A percentile compares a stretch with the other conserved stretches of the same genome.
phyloP scores from a whole-genome alignment of 2,113 vertebrate genomes.

The Paradisaea rubra region DNA sequence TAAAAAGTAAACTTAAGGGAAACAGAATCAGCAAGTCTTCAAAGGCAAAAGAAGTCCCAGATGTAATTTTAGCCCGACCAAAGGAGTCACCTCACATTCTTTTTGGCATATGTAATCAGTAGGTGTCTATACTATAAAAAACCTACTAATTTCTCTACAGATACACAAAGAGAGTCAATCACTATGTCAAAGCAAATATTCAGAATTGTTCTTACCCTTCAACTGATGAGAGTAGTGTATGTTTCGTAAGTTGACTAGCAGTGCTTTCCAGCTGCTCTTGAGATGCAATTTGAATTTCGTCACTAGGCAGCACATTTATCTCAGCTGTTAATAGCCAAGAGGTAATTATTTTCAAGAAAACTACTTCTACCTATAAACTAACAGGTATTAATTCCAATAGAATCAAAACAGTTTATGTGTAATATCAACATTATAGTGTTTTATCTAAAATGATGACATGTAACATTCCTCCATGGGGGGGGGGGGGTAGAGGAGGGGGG shows the following conservation, averaged over 20 bases:
- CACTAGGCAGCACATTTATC: not conserved
- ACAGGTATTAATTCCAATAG: not conserved
- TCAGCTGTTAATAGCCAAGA: slow-evolving; percentile 60
- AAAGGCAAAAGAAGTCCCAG: not conserved
- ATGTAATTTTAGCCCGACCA: not conserved
- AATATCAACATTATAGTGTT: not conserved
- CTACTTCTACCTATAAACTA: not conserved
- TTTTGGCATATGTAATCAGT: not conserved
- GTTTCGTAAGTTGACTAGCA: not conserved
- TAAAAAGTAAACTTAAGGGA: not conserved
- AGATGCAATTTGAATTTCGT: not conserved
- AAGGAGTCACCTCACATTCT: not conserved
- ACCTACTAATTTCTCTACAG: not conserved
- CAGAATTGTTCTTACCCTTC: slow-evolving; percentile 49
- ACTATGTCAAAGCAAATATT: not conserved
- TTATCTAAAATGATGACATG: not conserved
- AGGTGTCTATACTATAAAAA: not conserved
- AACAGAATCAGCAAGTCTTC: not conserved
- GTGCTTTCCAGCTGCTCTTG: slow-evolving; percentile 15
- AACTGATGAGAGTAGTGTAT: slow-evolving; percentile 1
- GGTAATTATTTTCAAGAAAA: not conserved
- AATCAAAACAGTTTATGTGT: not conserved
- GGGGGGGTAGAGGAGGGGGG: no score
- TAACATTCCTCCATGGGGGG: not conserved
- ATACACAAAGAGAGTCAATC: not conserved